Percentiles rank a stretch among this genome's conserved stretches.
Evolutionary conservation across 2,888 invertebrate species (phyloP).

Genomic region (Rhogogaster chlorosoma): DNA sequence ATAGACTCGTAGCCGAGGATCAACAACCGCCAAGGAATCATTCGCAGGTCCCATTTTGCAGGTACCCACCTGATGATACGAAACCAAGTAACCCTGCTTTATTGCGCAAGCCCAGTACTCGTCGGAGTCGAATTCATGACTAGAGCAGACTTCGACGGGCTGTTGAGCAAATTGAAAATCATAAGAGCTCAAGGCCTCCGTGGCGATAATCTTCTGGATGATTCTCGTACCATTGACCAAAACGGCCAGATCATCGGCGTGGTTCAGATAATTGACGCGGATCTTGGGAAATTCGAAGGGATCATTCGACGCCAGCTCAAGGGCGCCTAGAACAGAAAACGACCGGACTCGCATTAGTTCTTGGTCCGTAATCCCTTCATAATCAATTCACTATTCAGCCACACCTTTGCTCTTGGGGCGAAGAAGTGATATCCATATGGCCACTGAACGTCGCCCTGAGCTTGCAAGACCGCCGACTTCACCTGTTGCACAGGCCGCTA

Average conservation of each 20-base stretch:
- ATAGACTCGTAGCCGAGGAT: slow-evolving; percentile 70
- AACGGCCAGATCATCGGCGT: slow-evolving; percentile 83
- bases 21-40: slow-evolving; percentile 87
- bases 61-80: slow-evolving; percentile 90
- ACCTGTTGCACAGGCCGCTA: slow-evolving; percentile 82
- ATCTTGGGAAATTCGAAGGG: slow-evolving; percentile 85
- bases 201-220: slow-evolving; percentile 80
- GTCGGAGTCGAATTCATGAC: slow-evolving; percentile 77
- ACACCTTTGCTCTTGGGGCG: slow-evolving; percentile 84
- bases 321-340: slow-evolving; percentile 69
- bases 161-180: slow-evolving; percentile 55
- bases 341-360: not conserved
- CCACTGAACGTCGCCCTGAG: slow-evolving; percentile 64
- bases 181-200: slow-evolving; percentile 74
- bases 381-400: not conserved
- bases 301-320: slow-evolving; percentile 83
- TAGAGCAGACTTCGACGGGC: slow-evolving; percentile 59
- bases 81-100: slow-evolving; percentile 85
- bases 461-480: slow-evolving; percentile 74
- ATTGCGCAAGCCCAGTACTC: slow-evolving; percentile 88
- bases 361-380: not conserved
- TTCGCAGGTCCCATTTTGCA: slow-evolving; percentile 88
- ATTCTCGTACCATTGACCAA: slow-evolving; percentile 83
- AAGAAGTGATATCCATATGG: slow-evolving; percentile 78
- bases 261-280: slow-evolving; percentile 87